phyloP scores from a whole-genome alignment of 37 sponge, comb jelly and placozoan genomes.

The Dysidea cf. avara region DNA sequence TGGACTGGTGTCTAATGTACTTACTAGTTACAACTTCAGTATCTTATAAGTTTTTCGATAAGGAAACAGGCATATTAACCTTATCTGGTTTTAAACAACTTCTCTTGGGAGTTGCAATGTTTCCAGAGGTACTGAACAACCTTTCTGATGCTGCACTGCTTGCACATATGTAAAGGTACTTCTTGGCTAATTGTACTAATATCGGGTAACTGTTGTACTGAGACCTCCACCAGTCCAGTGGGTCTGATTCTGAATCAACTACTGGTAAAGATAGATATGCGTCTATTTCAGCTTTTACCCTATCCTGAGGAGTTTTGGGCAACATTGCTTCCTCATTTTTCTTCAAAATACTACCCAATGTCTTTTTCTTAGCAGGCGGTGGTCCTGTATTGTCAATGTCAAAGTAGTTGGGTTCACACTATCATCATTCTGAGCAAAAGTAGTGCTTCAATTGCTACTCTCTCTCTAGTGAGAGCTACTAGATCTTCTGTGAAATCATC shows the following conservation, averaged over 20 bases:
- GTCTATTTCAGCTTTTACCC: background rate
- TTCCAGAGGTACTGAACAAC: slow-evolving; percentile 21
- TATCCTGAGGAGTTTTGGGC: background rate
- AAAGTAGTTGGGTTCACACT: no score
- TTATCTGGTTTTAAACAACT: slow-evolving; percentile 5
- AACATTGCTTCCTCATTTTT: no score
- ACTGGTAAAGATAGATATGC: background rate
- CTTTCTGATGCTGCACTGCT: slow-evolving; percentile 11
- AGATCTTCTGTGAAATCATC: no score
- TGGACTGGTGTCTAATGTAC: no score
- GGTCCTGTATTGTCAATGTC: no score
- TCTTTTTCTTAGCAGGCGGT: no score
- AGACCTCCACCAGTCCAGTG: slow-evolving; percentile 24
- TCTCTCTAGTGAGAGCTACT: no score
- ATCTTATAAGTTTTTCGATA: no score
- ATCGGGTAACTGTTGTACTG: background rate
- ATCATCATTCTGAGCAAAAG: no score
- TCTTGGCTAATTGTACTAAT: slow-evolving; percentile 6
- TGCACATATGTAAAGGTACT: slow-evolving; percentile 14
- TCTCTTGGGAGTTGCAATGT: slow-evolving; percentile 3
- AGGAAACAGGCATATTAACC: slow-evolving; percentile 6
- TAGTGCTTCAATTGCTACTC: no score
- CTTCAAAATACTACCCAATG: no score
- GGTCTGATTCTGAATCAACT: slow-evolving; percentile 17
- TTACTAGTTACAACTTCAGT: no score